phyloP scores from a whole-genome alignment of 2,888 invertebrate genomes.

The Campaea margaritaria region DNA sequence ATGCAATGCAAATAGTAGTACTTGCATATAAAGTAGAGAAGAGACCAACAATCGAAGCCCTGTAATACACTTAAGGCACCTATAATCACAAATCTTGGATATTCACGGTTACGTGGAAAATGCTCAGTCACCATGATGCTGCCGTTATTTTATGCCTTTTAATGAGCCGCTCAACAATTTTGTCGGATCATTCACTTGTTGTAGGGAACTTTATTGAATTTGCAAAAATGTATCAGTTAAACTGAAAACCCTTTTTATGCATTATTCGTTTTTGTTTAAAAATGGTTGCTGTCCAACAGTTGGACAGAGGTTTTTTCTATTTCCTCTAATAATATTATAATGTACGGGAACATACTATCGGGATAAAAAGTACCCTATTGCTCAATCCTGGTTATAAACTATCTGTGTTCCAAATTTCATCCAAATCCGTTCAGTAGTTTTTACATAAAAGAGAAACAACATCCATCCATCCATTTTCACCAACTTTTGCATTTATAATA shows the following conservation, averaged over 20 bases:
- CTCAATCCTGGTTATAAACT: too few relatives aligned
- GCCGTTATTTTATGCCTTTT: conserved; percentile 20
- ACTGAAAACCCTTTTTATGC: neutral
- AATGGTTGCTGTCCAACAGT: too few relatives aligned
- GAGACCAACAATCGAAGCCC: neutral
- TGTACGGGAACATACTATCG: too few relatives aligned
- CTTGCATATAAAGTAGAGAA: neutral
- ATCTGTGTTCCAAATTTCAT: too few relatives aligned
- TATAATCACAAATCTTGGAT: conserved; percentile 22
- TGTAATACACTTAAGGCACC: conserved; percentile 3
- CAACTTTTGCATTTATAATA: too few relatives aligned
- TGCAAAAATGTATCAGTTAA: neutral
- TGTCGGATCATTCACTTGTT: conserved; percentile 33
- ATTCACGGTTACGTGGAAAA: conserved; percentile 29
- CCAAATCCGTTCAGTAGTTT: too few relatives aligned
- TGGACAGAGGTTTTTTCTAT: too few relatives aligned
- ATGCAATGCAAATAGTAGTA: neutral
- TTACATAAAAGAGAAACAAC: too few relatives aligned
- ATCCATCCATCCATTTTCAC: too few relatives aligned
- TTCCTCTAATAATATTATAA: too few relatives aligned
- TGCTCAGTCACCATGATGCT: conserved; percentile 40
- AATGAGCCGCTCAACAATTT: conserved; percentile 27
- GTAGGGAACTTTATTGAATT: conserved; percentile 31
- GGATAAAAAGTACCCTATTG: too few relatives aligned
- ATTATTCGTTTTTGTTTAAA: too few relatives aligned